Base-by-base conservation (phyloP, 2,113 vertebrate genomes). In the Caranx ignobilis region DNA sequence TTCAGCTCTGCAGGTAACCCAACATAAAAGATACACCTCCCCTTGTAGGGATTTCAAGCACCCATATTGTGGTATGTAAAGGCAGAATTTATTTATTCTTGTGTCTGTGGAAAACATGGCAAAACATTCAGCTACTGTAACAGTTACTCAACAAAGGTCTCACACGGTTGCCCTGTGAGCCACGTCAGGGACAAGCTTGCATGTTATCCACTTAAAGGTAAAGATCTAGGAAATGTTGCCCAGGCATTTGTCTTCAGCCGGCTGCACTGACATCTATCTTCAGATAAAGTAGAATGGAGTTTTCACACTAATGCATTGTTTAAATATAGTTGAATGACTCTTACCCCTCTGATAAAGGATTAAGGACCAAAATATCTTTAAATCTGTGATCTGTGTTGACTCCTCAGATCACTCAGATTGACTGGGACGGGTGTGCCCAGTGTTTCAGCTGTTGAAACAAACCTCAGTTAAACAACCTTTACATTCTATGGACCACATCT, bases 1-100 rank as follows among this genome's bases (percentile, higher is more conserved):
- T 71, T 32, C 19, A 60, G 13, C 56, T 72, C 60, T 62, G 52
- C n/a, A 64, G 55, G 52, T 57, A 35, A 73, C 75, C 37, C 62
- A 47, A 15, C 50, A 43, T 3, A 41, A 35, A 52, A 12, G 3
- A 47, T 72, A 10, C 26, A 67, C 11, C 26, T 65, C n/a, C 11
- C 16, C 5, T 35, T 73, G 31, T n/a, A 31, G 5, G 1, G 43
- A 73, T 39, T 57, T 11, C 18, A 13, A 66, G 34, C 11, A 13
- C 4, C 2, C 32, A 50, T 32, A 37, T 10, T 26, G 26, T n/a
- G 3, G n/a, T 18, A 31, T 26, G 26, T 26, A 26, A 26, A 21
- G 12, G 0, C 5, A 13, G 8, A 50, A 39, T 74, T 70, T 12
- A 55, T 76, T 32, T 63, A 6, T 68, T 63, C 3, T 5, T 21